Evolutionary conservation across 1,140 invertebrate genomes (phyloP), one percentile per base, ranked within the genome.

Genomic region (Zaprionus lachaisei): DNA sequence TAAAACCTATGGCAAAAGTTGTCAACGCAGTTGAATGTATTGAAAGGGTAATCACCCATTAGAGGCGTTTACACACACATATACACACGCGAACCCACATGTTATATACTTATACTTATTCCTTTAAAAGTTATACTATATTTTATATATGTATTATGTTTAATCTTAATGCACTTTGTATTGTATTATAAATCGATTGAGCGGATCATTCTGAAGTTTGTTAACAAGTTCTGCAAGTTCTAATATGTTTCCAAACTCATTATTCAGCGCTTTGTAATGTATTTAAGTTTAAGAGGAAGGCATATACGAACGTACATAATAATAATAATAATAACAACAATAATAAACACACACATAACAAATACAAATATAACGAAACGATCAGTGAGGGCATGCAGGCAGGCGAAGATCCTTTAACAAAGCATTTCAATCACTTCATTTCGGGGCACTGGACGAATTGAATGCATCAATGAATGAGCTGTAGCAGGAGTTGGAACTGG

Each of bases 381-480:
- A 31, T 72, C 12, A 57, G 73, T 79, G 72, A 49, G 24, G 14
- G 44, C 67, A 67, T 70, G 75, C 69, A 63, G 72, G 69, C 49
- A n/a, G 65, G 62, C 51, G 62, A 67, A 62, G 51, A 81, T 87
- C 69, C 65, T 72, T 77, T 57, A 51, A 72, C 55, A 82, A 82
- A 77, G 79, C 77, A 77, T 71, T 74, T 84, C 78, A 79, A 89
- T 72, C 72, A 90, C 85, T 85, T 89, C 81, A 89, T 89, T 89
- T 89, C 77, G 78, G 67, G 84, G 63, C 63, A 77, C 20, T 73
- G 71, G 64, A 67, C 79, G 72, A 79, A 70, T 71, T 84, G 78
- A 90, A 89, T 90, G 85, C 85, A 89, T 90, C 85, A 90, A 89
- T 89, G 85, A 89, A 89, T 89, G 85, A 81, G 64, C 38, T 64